Base-by-base conservation (phyloP, 2,113 vertebrate species). In the Eublepharis macularius region DNA sequence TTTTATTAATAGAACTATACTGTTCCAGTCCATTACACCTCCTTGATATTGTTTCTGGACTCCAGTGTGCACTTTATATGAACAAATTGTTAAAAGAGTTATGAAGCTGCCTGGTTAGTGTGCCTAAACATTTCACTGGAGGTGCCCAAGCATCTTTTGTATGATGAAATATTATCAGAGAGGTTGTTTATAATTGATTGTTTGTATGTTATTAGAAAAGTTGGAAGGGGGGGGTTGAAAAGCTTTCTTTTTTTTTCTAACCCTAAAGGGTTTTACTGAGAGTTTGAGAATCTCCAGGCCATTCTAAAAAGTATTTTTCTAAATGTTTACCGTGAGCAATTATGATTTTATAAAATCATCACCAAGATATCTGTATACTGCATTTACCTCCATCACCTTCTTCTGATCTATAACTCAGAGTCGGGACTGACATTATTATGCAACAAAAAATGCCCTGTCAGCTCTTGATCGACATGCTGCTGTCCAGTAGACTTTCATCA, bases 1-100 rank as follows among this genome's bases (percentile, higher is more conserved):
- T 94, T 94, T 94, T 95, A 94, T 95, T 94, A 93, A 94, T 87
- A 89, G 85, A 95, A 91, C 89, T 87, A 80, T 86, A 86, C 85
- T 84, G 87, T 93, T 93, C 11, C 21, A 86, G 87, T 91, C 84
- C 72, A 88, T 93, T 93, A 93, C 68, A 85, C 32, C 79, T 89
- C 43, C 29, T 4, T 90, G 91, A 93, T 92, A 90, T 92, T 92
- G 90, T 91, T 93, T 57, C 77, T 89, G 85, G 90, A 86, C 94
- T 89, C 87, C 2, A 2, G 57, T 84, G 41, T 26, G 39, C 12
- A n/a, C 41, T 66, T 94, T 94, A 91, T 93, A 91, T 84, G 83
- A 92, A 91, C 90, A 88, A 82, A 88, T 82, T 76, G 21, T 89
- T 84, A 93, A 94, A n/a, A 89, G 76, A 83, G 81, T 90, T 84